Conservation (phyloP, 1,140 invertebrate species). For the Cyrtorhinus lividipennis region DNA sequence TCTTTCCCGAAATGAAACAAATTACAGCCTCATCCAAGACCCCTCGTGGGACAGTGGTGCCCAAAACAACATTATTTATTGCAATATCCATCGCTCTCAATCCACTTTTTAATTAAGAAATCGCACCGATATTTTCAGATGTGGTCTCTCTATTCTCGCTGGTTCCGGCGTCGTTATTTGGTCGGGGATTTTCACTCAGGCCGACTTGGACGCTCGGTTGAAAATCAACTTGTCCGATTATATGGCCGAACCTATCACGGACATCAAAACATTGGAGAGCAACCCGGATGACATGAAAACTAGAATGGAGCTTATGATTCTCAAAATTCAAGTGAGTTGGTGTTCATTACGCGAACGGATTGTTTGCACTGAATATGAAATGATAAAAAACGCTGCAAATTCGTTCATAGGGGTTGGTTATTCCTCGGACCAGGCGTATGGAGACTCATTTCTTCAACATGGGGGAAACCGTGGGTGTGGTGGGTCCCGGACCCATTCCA, state of each 20-base stretch:
- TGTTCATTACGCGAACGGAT: background rate
- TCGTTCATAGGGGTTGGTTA: no score
- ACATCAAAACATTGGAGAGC: constrained; percentile 40
- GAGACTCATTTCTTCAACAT: no score
- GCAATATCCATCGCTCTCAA: background rate
- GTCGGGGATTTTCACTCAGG: background rate
- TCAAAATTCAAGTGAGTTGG: constrained; percentile 66
- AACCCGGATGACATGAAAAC: constrained; percentile 65
- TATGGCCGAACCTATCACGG: constrained; percentile 74
- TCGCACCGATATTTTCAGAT: background rate
- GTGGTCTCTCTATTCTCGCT: background rate
- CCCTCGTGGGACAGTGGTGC: background rate
- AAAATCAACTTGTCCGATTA: constrained; percentile 32
- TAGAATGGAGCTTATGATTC: constrained; percentile 80
- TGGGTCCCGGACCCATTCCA: no score
- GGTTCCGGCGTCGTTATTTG: background rate
- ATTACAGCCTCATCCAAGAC: background rate
- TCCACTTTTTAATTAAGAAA: background rate
- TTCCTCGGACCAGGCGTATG: no score
- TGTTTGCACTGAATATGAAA: no score
- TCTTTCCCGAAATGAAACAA: background rate
- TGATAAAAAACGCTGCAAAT: no score
- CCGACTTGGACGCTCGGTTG: background rate
- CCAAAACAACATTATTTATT: background rate
- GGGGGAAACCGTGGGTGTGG: no score